These are phyloP conservation scores for Tinea pellionella DNA, from an alignment of 2,888 invertebrate genomes.

Conservation along the genomic window DNA sequence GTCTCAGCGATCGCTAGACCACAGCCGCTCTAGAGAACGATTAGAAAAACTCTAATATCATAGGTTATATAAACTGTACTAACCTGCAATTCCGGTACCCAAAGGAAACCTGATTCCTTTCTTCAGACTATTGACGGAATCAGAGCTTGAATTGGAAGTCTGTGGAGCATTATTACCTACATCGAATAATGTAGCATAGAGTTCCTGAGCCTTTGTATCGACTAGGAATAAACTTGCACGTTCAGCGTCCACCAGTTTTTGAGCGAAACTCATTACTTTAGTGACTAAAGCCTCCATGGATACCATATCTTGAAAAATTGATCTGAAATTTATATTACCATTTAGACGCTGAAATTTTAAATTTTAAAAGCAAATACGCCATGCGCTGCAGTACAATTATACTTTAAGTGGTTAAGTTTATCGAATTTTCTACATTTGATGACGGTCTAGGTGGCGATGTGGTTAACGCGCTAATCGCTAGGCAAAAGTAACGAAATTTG, in stretches of 20 bases:
- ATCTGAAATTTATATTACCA: constrained; percentile 65
- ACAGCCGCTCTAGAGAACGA: too few relatives aligned
- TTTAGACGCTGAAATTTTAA: too few relatives aligned
- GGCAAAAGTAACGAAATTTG: too few relatives aligned
- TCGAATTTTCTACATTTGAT: too few relatives aligned
- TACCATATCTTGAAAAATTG: constrained; percentile 89
- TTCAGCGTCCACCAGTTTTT: constrained; percentile 84
- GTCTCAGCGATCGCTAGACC: too few relatives aligned
- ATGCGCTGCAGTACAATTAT: too few relatives aligned
- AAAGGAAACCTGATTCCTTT: constrained; percentile 77
- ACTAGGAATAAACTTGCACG: constrained; percentile 85
- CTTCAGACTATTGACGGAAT: neutral
- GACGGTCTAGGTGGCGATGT: too few relatives aligned
- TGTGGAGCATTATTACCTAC: constrained; percentile 48
- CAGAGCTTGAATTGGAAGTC: constrained; percentile 16
- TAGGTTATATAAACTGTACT: neutral
- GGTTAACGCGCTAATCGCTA: too few relatives aligned
- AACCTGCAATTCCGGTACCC: constrained; percentile 82
- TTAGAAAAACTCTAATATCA: too few relatives aligned
- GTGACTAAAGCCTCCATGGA: constrained; percentile 85
- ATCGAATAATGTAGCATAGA: constrained; percentile 87
- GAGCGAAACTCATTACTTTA: constrained; percentile 86
- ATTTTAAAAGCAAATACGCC: too few relatives aligned
- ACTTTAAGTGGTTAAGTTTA: too few relatives aligned
- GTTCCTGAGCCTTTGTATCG: constrained; percentile 77